These are phyloP conservation scores for Apis dorsata DNA, from an alignment of 1,140 invertebrate genomes.

Conservation along the genomic window DNA sequence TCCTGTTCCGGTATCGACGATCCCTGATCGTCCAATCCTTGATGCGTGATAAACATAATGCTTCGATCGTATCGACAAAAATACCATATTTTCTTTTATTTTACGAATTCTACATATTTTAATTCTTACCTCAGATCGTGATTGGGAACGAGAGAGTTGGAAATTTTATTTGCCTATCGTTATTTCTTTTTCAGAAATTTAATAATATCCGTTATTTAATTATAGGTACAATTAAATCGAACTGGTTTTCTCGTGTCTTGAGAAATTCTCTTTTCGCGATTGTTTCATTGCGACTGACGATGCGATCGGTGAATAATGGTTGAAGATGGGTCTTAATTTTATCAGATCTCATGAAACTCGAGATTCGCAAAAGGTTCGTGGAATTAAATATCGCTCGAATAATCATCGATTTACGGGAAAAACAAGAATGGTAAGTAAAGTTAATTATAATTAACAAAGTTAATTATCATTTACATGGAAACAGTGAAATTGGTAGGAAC, in stretches of 20 bases:
- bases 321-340: too few relatives aligned
- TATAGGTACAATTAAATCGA: too few relatives aligned
- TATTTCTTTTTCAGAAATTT: too few relatives aligned
- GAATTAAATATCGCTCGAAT: not conserved
- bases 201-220: too few relatives aligned
- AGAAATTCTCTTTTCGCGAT: too few relatives aligned
- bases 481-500: not conserved
- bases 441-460: not conserved
- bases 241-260: too few relatives aligned
- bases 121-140: not conserved
- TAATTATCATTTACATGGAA: not conserved
- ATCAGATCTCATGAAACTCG: too few relatives aligned
- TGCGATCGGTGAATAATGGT: too few relatives aligned
- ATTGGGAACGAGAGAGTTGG: too few relatives aligned
- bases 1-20: conserved; percentile 6
- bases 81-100: too few relatives aligned
- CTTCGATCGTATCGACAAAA: not conserved
- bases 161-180: too few relatives aligned
- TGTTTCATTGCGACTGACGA: too few relatives aligned
- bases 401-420: not conserved
- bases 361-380: not conserved
- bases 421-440: not conserved
- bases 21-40: not conserved
- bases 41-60: not conserved
- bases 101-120: not conserved